Percentiles rank a stretch among this genome's conserved stretches.
Evolutionary conservation across 2,797 vertebrate genomes (phyloP).

Genomic region (Silurus aristotelis): DNA sequence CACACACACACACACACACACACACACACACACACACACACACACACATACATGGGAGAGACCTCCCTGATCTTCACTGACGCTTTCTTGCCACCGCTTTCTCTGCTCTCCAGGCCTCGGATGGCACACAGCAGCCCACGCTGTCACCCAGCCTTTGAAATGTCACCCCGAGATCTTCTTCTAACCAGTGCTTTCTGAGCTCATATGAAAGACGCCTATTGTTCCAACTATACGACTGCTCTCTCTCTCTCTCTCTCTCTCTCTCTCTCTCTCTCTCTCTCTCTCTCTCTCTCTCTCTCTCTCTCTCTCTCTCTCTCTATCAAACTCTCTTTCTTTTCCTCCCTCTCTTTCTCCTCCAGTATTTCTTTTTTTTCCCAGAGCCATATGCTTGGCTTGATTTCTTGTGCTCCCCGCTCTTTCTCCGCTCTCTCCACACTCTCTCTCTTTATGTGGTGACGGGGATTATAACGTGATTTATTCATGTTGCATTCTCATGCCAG

Average conservation of each 20-base stretch:
- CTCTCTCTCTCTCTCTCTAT: conserved; percentile 37
- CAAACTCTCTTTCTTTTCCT: neutral
- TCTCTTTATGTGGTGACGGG: conserved; percentile 64
- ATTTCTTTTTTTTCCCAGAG: conserved; percentile 46
- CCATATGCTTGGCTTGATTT: conserved; percentile 57
- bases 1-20: conserved; percentile 39
- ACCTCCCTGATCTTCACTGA: conserved; percentile 41
- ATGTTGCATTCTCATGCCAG: conserved; percentile 60
- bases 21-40: conserved; percentile 28
- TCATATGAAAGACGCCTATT: conserved; percentile 57
- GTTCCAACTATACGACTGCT: conserved; percentile 42
- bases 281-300: conserved; percentile 9
- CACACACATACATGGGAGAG: conserved; percentile 26
- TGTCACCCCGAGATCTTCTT: conserved; percentile 46
- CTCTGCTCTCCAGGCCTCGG: conserved; percentile 13
- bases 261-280: conserved; percentile 29
- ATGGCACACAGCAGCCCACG: conserved; percentile 11
- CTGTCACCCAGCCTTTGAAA: conserved; percentile 46
- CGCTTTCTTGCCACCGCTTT: conserved; percentile 8
- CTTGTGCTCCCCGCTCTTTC: conserved; percentile 25
- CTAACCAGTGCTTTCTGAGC: conserved; percentile 30
- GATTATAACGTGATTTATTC: conserved; percentile 68
- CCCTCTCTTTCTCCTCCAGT: conserved; percentile 12
- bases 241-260: conserved; percentile 38
- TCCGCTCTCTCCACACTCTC: conserved; percentile 28